Conservation (phyloP, 1,140 invertebrate species). For the Trichonephila clavata region DNA sequence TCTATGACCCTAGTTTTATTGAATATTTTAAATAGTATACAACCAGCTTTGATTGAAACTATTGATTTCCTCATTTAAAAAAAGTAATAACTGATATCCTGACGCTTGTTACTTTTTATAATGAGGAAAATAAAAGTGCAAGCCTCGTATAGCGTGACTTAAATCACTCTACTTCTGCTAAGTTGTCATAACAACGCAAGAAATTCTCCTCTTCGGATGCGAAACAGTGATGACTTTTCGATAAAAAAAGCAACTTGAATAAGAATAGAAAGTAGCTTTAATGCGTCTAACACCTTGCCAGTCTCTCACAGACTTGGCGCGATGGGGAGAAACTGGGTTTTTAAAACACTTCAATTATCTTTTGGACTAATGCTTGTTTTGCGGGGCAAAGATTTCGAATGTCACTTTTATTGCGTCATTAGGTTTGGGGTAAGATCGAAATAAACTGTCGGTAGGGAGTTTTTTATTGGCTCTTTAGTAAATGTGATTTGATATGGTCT, state of each 20-base stretch:
- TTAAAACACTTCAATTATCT: conserved; percentile 73
- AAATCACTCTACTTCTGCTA: conserved; percentile 24
- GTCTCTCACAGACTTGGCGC: conserved; percentile 42
- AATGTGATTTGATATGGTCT: conserved; percentile 70
- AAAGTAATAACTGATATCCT: conserved; percentile 9
- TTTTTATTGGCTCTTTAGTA: conserved; percentile 73
- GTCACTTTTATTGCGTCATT: conserved; percentile 74
- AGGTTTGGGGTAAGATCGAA: conserved; percentile 39
- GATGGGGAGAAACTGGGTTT: conserved; percentile 37
- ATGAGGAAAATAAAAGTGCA: not conserved
- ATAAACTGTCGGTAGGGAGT: conserved; percentile 13
- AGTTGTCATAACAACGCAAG: conserved; percentile 58
- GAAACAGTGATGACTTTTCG: conserved; percentile 75
- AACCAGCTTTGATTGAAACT: too few species aligned
- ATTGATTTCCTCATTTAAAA: not conserved
- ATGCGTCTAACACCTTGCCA: conserved; percentile 64
- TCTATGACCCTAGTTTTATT: too few species aligned
- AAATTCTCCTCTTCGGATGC: conserved; percentile 64
- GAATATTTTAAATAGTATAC: too few species aligned
- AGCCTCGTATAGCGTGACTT: not conserved
- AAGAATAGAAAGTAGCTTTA: conserved; percentile 76
- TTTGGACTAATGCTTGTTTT: conserved; percentile 72
- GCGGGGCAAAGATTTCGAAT: conserved; percentile 47
- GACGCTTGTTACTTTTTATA: not conserved
- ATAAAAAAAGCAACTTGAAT: conserved; percentile 65